Percentiles rank a stretch among this genome's conserved stretches.
These are phyloP conservation scores for Palythoa grandiflora DNA, from an alignment of 92 coral and sea anemone species.

Conservation along the genomic window DNA sequence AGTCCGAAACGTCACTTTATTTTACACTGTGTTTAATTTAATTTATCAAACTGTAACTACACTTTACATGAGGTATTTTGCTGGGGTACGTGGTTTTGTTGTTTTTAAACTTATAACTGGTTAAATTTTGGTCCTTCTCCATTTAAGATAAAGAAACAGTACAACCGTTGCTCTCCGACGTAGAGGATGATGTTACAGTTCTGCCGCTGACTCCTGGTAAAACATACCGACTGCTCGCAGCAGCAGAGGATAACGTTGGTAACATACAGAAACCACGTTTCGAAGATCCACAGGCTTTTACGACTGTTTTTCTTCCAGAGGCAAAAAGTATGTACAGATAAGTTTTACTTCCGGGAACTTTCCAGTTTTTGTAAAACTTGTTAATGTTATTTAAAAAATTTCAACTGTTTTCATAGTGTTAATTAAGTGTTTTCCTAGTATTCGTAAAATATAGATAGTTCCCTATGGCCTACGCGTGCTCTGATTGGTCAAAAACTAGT, in stretches of 20 bases:
- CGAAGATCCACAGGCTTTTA: slow-evolving; percentile 39
- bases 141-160: slow-evolving; percentile 12
- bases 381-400: no score
- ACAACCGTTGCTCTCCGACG: slow-evolving; percentile 42
- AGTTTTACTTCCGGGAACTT: background rate
- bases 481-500: no score
- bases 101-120: background rate
- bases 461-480: no score
- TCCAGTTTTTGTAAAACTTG: no score
- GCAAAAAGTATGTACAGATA: slow-evolving; percentile 45
- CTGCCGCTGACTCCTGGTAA: slow-evolving; percentile 61
- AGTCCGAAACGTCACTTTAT: no score
- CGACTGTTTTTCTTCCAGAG: slow-evolving; percentile 51
- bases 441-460: no score
- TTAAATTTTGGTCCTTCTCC: background rate
- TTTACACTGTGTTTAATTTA: no score
- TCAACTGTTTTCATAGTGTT: no score
- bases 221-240: slow-evolving; percentile 53
- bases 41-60: no score
- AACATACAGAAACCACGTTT: slow-evolving; percentile 56
- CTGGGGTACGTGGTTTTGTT: background rate
- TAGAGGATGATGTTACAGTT: slow-evolving; percentile 50
- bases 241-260: slow-evolving; percentile 67
- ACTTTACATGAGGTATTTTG: no score
- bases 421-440: no score